These are phyloP conservation scores for Lophius americanus DNA, from an alignment of 2,797 vertebrate species.

Conservation along the genomic window DNA sequence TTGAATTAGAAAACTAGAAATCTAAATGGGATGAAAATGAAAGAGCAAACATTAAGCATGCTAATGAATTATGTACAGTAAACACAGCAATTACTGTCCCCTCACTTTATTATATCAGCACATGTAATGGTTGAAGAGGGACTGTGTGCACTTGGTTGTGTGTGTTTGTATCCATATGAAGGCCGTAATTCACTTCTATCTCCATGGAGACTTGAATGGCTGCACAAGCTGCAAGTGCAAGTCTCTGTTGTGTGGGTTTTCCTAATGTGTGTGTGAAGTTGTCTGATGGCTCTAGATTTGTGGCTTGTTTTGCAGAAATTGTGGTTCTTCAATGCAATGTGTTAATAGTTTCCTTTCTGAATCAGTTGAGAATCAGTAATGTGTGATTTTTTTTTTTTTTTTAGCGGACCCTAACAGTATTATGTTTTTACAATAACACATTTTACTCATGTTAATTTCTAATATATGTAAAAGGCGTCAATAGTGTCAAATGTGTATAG, in stretches of 20 bases:
- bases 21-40: not conserved
- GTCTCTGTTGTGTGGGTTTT: constrained; percentile 27
- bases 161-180: constrained; percentile 39
- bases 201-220: constrained; percentile 64
- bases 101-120: constrained; percentile 9
- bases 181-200: constrained; percentile 59
- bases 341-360: not conserved
- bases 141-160: constrained; percentile 4
- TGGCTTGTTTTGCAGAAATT: not conserved
- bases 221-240: constrained; percentile 25
- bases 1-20: constrained; percentile 4
- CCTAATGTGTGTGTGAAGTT: constrained; percentile 19
- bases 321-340: not conserved
- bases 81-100: not conserved
- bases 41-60: constrained; percentile 2
- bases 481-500: too few species aligned
- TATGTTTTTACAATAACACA: not conserved
- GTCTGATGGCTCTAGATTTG: not conserved
- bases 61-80: not conserved
- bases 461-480: too few species aligned
- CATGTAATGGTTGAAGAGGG: not conserved
- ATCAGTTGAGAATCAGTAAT: not conserved
- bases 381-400: too few species aligned
- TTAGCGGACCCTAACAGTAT: too few species aligned
- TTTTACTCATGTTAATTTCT: not conserved